These are phyloP conservation scores for Pachypsylla venusta DNA, from an alignment of 1,140 invertebrate genomes.

Conservation along the genomic window DNA sequence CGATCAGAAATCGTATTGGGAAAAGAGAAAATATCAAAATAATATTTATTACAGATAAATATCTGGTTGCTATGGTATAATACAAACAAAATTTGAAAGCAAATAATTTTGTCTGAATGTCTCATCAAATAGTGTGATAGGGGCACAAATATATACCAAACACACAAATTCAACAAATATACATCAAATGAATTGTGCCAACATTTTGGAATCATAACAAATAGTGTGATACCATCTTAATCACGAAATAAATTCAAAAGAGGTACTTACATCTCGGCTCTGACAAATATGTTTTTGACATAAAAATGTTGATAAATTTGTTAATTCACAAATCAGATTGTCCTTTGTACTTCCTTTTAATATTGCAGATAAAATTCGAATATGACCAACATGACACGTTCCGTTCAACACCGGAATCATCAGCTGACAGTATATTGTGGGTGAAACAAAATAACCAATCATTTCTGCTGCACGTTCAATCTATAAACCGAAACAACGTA, in stretches of 20 bases:
- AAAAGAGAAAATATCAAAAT: too few species aligned
- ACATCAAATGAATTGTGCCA: background rate
- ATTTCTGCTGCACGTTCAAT: constrained; percentile 42
- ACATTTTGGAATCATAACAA: background rate
- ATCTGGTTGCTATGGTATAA: too few species aligned
- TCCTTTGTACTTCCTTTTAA: constrained; percentile 31
- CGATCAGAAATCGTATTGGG: too few species aligned
- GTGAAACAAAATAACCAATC: constrained; percentile 53
- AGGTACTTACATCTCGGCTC: constrained; percentile 24
- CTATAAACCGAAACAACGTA: constrained; percentile 25
- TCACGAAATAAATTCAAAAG: constrained; percentile 29
- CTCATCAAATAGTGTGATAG: too few species aligned
- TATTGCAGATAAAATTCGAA: constrained; percentile 35
- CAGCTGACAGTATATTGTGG: constrained; percentile 40
- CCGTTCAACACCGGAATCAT: constrained; percentile 39
- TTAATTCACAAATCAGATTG: constrained; percentile 23
- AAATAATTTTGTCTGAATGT: too few species aligned
- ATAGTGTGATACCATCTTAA: constrained; percentile 24
- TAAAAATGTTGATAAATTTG: constrained; percentile 30
- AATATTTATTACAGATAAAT: too few species aligned
- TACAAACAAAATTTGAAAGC: too few species aligned
- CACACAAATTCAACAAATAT: background rate
- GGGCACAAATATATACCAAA: too few species aligned
- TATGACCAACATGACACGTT: constrained; percentile 34
- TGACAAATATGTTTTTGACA: constrained; percentile 27